A percentile compares a stretch with the other conserved stretches of the same genome.
phyloP scores from a whole-genome alignment of 2,888 invertebrate genomes.

The Epistrophella euchroma region DNA sequence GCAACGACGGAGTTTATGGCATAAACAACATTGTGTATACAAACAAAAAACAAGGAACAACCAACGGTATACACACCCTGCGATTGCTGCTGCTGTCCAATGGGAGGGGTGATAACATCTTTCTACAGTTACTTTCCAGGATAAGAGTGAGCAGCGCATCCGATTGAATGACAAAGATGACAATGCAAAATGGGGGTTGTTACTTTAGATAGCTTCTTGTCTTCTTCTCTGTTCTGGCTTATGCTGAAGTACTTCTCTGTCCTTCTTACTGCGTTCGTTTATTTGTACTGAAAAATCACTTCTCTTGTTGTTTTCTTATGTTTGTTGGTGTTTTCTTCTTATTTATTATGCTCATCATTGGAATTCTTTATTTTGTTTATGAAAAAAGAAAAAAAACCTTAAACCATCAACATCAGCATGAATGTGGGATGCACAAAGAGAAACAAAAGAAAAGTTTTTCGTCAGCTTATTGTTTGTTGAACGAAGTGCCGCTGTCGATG shows the following conservation, averaged over 20 bases:
- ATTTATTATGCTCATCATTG: slow-evolving; percentile 43
- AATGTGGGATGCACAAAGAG: slow-evolving; percentile 2
- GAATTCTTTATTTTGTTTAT: slow-evolving; percentile 23
- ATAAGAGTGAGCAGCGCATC: neutral
- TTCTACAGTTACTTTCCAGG: slow-evolving; percentile 6
- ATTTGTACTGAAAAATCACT: slow-evolving; percentile 24
- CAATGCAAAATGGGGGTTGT: slow-evolving; percentile 16
- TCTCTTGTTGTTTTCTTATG: slow-evolving; percentile 16
- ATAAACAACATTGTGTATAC: slow-evolving; percentile 70
- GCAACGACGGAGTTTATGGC: slow-evolving; percentile 64
- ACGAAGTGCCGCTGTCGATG: neutral
- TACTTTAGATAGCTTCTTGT: slow-evolving; percentile 12
- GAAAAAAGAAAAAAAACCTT: neutral
- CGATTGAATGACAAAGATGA: slow-evolving; percentile 15
- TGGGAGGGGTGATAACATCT: slow-evolving; percentile 27
- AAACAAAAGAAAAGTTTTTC: slow-evolving; percentile 12
- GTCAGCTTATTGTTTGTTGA: neutral
- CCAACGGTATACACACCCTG: slow-evolving; percentile 46
- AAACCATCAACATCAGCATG: neutral
- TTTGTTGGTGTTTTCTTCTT: slow-evolving; percentile 37
- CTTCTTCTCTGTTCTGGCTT: neutral
- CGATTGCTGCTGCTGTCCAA: slow-evolving; percentile 20
- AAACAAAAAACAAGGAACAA: slow-evolving; percentile 70
- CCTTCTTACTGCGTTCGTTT: neutral
- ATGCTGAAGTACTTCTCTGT: neutral